A percentile compares a stretch with the other conserved stretches of the same genome.
Conservation (phyloP, 2,888 invertebrate genomes). For the Corbicula japonica region DNA sequence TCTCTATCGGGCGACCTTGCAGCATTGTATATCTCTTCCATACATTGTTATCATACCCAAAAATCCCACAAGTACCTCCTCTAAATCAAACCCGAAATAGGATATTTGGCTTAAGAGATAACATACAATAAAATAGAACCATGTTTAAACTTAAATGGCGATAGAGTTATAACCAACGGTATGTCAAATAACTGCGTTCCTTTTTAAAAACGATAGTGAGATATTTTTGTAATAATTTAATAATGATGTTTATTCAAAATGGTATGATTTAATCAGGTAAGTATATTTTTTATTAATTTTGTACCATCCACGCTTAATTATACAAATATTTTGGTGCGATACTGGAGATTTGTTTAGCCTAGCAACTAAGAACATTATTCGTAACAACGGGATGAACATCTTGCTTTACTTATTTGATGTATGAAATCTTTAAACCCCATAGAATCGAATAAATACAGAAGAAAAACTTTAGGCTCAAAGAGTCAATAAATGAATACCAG, state of each 20-base stretch:
- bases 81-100: conserved; percentile 14
- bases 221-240: background rate
- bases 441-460: too few relatives aligned
- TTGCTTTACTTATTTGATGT: background rate
- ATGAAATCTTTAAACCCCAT: background rate
- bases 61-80: conserved; percentile 1
- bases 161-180: conserved; percentile 6
- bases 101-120: conserved; percentile 29
- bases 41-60: too few relatives aligned
- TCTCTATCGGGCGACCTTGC: background rate
- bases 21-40: too few relatives aligned
- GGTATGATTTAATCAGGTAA: background rate
- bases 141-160: conserved; percentile 14
- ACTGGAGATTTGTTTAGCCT: background rate
- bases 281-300: background rate
- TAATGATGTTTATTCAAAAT: background rate
- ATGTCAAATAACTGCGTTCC: too few relatives aligned
- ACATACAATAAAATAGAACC: conserved; percentile 29
- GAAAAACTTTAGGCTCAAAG: too few relatives aligned
- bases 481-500: background rate
- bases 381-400: conserved; percentile 8
- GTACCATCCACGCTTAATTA: background rate
- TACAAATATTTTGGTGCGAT: background rate
- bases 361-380: background rate
- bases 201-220: background rate